Percentiles rank a stretch among this genome's conserved stretches.
phyloP scores from a whole-genome alignment of 92 coral and sea anemone genomes.

The Muricea muricata region DNA sequence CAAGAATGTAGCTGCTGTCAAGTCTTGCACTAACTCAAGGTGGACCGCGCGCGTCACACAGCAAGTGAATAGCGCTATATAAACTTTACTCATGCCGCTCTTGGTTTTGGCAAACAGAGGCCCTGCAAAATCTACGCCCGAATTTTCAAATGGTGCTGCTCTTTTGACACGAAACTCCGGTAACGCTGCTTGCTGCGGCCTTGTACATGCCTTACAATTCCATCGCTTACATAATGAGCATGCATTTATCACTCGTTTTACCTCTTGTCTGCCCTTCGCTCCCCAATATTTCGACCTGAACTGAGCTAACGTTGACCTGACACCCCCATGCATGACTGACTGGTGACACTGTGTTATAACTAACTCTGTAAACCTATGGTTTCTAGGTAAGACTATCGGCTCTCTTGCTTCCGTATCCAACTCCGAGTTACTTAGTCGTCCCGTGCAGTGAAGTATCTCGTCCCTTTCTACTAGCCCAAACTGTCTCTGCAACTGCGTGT shows the following conservation, averaged over 20 bases:
- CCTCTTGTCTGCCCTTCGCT: conserved; percentile 13
- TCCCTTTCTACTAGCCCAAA: background rate
- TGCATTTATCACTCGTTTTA: background rate
- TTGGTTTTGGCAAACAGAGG: background rate
- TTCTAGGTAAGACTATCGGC: conserved; percentile 26
- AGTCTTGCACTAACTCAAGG: background rate
- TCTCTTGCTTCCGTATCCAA: conserved; percentile 15
- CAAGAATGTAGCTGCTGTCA: no score
- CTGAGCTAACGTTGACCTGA: background rate
- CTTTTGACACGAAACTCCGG: background rate
- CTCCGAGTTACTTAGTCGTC: conserved; percentile 36
- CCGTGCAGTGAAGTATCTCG: conserved; percentile 33
- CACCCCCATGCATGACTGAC: background rate
- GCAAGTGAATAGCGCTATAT: background rate
- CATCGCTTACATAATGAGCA: background rate
- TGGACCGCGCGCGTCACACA: background rate
- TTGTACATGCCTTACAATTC: background rate
- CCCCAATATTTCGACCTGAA: conserved; percentile 25
- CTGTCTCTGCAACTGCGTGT: no score
- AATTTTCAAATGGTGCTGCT: background rate
- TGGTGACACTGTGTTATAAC: background rate
- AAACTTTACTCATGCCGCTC: background rate
- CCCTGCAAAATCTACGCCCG: background rate
- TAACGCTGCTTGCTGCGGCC: background rate
- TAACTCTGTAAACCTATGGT: conserved; percentile 40